Percentiles rank a stretch among this genome's conserved stretches.
phyloP scores from a whole-genome alignment of 2,888 invertebrate species.

The Pseudococcus viburni region DNA sequence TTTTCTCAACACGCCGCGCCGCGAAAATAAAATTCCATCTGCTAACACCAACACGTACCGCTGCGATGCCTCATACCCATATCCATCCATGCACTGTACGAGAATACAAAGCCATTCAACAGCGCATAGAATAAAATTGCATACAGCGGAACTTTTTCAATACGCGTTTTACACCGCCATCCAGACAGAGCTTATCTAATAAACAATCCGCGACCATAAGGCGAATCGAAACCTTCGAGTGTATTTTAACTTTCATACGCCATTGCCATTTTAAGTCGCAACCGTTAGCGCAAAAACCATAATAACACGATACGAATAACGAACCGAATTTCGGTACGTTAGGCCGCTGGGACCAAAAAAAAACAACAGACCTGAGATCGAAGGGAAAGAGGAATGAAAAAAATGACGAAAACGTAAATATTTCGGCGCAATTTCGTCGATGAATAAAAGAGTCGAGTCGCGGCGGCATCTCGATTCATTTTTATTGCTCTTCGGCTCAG shows the following conservation, averaged over 20 bases:
- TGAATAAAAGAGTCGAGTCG: no score
- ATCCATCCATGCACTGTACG: not conserved
- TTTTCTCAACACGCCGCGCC: not conserved
- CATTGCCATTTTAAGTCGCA: not conserved
- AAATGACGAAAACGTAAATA: constrained; percentile 4
- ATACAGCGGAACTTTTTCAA: not conserved
- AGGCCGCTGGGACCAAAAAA: not conserved
- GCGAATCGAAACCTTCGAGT: not conserved
- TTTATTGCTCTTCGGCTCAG: not conserved
- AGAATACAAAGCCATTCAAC: constrained; percentile 1
- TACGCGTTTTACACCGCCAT: not conserved
- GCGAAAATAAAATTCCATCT: constrained; percentile 30
- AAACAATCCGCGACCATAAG: not conserved
- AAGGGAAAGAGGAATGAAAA: not conserved
- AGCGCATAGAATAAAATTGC: constrained; percentile 13
- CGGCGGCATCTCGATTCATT: not conserved
- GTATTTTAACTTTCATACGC: not conserved
- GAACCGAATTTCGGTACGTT: not conserved
- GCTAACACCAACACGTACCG: not conserved
- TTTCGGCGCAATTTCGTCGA: not conserved
- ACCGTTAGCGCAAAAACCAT: not conserved
- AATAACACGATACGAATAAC: not conserved
- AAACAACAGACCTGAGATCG: not conserved
- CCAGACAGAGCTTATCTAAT: not conserved
- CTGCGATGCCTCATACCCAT: not conserved